A percentile compares a stretch with the other conserved stretches of the same genome.
Conservation (phyloP, 2,113 vertebrate species). For the Lophius piscatorius region DNA sequence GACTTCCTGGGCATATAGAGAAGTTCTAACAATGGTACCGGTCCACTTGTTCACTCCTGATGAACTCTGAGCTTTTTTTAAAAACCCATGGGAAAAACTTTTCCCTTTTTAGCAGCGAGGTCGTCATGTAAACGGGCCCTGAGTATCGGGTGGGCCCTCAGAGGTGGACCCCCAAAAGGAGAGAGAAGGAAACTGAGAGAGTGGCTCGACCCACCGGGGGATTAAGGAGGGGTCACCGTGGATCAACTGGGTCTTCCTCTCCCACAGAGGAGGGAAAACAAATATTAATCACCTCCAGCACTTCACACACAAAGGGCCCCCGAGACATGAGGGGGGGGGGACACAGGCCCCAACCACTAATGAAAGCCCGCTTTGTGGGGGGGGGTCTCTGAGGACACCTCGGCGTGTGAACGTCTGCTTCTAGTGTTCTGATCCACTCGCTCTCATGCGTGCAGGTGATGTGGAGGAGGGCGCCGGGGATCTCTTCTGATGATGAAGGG, state of each 20-base stretch:
- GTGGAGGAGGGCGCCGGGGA: not conserved
- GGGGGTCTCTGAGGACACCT: constrained; percentile 31
- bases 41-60: too few species aligned
- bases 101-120: too few species aligned
- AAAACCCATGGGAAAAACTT: too few species aligned
- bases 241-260: constrained; percentile 78
- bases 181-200: constrained; percentile 50
- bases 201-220: constrained; percentile 50
- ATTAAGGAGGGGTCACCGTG: constrained; percentile 73
- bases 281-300: constrained; percentile 82
- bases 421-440: constrained; percentile 1
- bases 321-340: constrained; percentile 48
- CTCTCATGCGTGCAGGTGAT: constrained; percentile 1
- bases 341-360: constrained; percentile 49
- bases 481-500: not conserved
- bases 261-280: constrained; percentile 77
- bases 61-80: too few species aligned
- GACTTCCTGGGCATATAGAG: too few species aligned
- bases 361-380: constrained; percentile 38
- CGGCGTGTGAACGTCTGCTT: constrained; percentile 36
- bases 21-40: too few species aligned
- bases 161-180: constrained; percentile 30
- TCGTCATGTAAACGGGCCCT: too few species aligned
- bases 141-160: not conserved
- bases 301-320: constrained; percentile 72